Evolutionary conservation across 2,113 vertebrate species (phyloP), one percentile per base, ranked within the genome.

Genomic region (Butorides virescens): DNA sequence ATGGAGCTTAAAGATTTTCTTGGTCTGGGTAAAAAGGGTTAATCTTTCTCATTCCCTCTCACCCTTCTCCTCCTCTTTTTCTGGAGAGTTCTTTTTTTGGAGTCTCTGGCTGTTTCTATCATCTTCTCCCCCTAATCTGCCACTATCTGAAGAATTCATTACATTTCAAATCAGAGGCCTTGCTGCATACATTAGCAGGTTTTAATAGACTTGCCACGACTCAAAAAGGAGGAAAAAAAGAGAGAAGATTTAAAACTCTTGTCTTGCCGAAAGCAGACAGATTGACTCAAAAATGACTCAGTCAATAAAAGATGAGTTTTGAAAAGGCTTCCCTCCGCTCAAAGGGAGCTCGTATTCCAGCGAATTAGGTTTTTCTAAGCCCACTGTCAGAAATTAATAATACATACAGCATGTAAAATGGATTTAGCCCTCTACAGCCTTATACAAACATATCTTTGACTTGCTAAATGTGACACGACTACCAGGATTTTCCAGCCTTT

Each of bases 231-330:
- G 63, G 83, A 88, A 76, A 95, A 95, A 91, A 92, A 96, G 96
- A 37, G 73, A 96, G 97, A 94, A 97, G 95, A 97, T 98, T 97
- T 97, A 97, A 98, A 97, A 95, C 97, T 97, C 97, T 97, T 95
- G 95, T 98, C 98, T 98, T 96, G 90, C 98, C 79, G 36, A 96
- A 97, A 98, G 97, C 97, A 98, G 98, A 97, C 97, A 97, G 97
- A 97, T 97, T 97, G 97, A 97, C 98, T 98, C 74, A 74, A 91
- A 97, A 98, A 97, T 96, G 96, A 97, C 95, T 98, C 86, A 86
- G 98, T 98, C 98, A 97, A 98, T 98, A 98, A 98, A 98, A 98
- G 97, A 98, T 98, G 98, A 98, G 97, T 96, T 97, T 94, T 96
- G 96, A 96, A 97, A 97, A 97, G 97, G 83, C 92, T 93, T 95